A percentile compares a stretch with the other conserved stretches of the same genome.
Evolutionary conservation across 1,140 invertebrate species (phyloP).

Genomic region (Temnothorax longispinosus): DNA sequence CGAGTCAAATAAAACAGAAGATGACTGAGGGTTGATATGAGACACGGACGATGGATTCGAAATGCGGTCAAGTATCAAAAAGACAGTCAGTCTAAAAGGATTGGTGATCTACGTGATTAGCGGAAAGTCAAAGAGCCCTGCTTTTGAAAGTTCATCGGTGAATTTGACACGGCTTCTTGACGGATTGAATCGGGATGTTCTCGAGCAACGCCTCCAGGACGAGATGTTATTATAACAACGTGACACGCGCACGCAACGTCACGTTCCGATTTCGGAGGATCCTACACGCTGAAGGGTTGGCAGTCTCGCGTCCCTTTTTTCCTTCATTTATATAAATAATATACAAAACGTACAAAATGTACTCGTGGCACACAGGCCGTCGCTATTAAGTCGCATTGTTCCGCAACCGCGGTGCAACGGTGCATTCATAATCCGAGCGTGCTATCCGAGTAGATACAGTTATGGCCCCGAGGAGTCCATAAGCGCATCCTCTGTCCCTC

Average conservation of each 20-base stretch:
- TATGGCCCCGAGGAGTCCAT: conserved; percentile 76
- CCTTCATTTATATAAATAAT: not conserved
- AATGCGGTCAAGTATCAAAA: not conserved
- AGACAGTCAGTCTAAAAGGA: not conserved
- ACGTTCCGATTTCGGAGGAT: conserved; percentile 39
- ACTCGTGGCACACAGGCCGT: conserved; percentile 9
- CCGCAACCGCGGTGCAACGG: conserved; percentile 76
- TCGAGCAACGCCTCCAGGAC: not conserved
- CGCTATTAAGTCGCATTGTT: conserved; percentile 80
- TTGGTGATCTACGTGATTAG: not conserved
- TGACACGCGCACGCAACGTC: conserved; percentile 64
- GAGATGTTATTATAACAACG: conserved; percentile 73
- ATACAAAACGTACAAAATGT: not conserved
- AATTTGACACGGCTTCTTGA: not conserved
- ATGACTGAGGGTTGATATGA: not conserved
- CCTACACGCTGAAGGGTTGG: not conserved
- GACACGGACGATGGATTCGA: not conserved
- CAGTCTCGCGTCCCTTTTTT: not conserved
- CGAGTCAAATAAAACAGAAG: not conserved
- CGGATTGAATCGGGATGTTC: conserved; percentile 1
- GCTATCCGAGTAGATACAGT: conserved; percentile 76
- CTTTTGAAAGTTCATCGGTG: not conserved
- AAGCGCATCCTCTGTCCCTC: conserved; percentile 67
- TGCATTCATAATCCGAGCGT: conserved; percentile 78
- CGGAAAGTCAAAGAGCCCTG: not conserved